Evolutionary conservation across 2,888 invertebrate genomes (phyloP), one percentile per base, ranked within the genome.

Genomic region (Rhorus exstirpatorius): DNA sequence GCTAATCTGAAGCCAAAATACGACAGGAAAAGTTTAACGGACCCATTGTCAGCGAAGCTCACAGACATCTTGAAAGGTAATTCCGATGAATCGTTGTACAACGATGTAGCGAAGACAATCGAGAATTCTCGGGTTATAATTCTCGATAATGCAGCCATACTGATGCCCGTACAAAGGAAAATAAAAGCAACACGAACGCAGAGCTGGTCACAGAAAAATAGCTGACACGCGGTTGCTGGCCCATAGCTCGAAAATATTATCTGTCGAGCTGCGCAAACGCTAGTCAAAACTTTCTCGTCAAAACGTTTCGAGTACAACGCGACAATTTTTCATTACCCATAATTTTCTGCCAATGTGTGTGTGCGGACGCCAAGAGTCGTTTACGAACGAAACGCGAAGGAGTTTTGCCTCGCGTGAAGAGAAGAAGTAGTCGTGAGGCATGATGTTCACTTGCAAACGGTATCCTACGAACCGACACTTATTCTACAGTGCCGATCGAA

Each of bases 401-500:
- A 55, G 53, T 41, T 44, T 46, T 49, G 65, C 26, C 31, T 58
- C 77, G 85, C 84, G 85, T 84, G 85, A 79, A 81, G 81, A 78
- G 77, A 58, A 63, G 79, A 82, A 79, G 82, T 81, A 79, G 79
- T 82, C 82, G 79, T 76, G 77, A 78, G 78, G 74, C 71, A 79
- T 74, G 79, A 83, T 85, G 81, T 84, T 85, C 53, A 24, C 44
- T 51, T 6, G 44, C 38, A 55, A 41, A 65, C 55, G 10, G 21
- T 76, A 65, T 21, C 55, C 63, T 35, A 67, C 31, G 67, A 67
- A 51, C 58, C 72, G 71, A 75, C 79, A 67, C 70, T 79, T 75
- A 75, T 79, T 79, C 82, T 81, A 71, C 60, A 58, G 81, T 61
- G 65, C 79, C 80, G 85, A 85, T 85, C 81, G 84, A 79, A 84